Percentiles rank a stretch among this genome's conserved stretches.
Conservation (phyloP, 2,888 invertebrate genomes). For the Papilio demoleus region DNA sequence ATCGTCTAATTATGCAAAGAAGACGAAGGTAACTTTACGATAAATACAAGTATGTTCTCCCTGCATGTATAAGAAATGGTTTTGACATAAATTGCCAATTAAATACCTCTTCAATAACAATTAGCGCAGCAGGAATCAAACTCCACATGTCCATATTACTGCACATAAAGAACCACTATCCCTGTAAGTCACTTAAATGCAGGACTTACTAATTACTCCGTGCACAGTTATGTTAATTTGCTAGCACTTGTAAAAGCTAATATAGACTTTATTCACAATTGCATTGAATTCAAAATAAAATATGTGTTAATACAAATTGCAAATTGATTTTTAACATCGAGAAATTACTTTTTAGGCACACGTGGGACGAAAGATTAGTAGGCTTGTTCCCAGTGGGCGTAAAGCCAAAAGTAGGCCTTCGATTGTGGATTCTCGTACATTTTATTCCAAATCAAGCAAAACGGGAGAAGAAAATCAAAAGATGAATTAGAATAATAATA, state of each 20-base stretch:
- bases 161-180: slow-evolving; percentile 23
- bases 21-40: slow-evolving; percentile 4
- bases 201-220: slow-evolving; percentile 35
- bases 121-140: slow-evolving; percentile 28
- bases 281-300: not conserved
- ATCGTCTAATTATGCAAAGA: slow-evolving; percentile 29
- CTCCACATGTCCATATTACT: slow-evolving; percentile 23
- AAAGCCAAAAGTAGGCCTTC: not conserved
- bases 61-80: slow-evolving; percentile 17
- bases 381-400: not conserved
- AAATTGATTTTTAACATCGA: slow-evolving; percentile 3
- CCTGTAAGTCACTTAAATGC: slow-evolving; percentile 28
- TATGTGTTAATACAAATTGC: not conserved
- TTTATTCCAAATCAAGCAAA: no score
- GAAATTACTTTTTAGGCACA: not conserved
- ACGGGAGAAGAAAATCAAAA: no score
- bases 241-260: not conserved
- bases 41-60: slow-evolving; percentile 28
- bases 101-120: slow-evolving; percentile 28
- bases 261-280: not conserved
- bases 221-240: slow-evolving; percentile 32
- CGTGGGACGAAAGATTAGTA: slow-evolving; percentile 8
- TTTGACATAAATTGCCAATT: slow-evolving; percentile 28
- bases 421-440: no score
- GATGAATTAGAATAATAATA: no score